Base-by-base conservation (phyloP, 2,888 invertebrate genomes). In the Eristalinus sepulchralis region DNA sequence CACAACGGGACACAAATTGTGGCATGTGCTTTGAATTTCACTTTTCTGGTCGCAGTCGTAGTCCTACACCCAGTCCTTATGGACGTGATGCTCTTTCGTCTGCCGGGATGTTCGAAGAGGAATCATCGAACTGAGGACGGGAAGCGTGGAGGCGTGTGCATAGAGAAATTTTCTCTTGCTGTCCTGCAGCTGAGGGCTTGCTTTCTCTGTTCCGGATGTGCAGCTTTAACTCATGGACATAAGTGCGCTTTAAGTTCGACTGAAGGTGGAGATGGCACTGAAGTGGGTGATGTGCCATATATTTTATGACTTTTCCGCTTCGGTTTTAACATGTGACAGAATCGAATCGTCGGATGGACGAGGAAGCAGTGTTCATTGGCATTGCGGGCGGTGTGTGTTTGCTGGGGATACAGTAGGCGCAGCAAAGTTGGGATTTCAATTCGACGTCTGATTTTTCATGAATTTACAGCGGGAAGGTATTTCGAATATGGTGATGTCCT, bases 21-120 rank as follows among this genome's bases (percentile, higher is more conserved):
- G 67, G 81, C 67, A 57, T 81, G 57, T 85, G 81, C 81, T 85
- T 85, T 85, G 81, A 77, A 81, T 85, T 85, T 85, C 84, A 81
- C 84, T 85, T 85, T 27, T 85, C 62, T 68, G 67, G 71, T 76
- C 55, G 24, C 4, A 57, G 57, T 13, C 24, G 53, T n/a, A 47
- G 63, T 36, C 73, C 57, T 55, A 33, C 8, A 24, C 34, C 47
- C n/a, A 6, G 47, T 47, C 47, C 47, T 47, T 47, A 17, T n/a
- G 47, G 47, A 47, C 17, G 47, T 47, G 27, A 27, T 27, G 17
- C 47, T 47, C 17, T 17, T 47, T 17, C 47, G 47, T 47, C 17
- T 17, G 47, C 17, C 17, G n/a, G n/a, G 47, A 47, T n/a, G 60
- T 60, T 53, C 63, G 20, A 59, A 36, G 59, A 66, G n/a, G 53